Evolutionary conservation across 2,888 invertebrate genomes (phyloP).

Genomic region (Stomorhina lunata): DNA sequence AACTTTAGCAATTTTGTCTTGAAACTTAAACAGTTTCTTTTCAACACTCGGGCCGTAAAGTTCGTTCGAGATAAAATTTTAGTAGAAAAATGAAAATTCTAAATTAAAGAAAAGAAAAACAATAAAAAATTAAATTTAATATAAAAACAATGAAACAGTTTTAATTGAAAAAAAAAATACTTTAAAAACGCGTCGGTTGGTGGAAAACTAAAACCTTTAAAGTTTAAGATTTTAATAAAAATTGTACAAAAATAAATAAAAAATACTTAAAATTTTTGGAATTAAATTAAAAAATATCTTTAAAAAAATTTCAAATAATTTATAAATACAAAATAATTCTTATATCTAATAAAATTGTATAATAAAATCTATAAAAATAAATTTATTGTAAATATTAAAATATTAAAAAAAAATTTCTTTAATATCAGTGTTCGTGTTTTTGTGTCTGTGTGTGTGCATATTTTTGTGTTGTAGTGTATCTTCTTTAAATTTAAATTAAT

Average conservation of each 20-base stretch:
- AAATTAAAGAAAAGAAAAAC: conserved; percentile 10
- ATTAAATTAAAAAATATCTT: neutral
- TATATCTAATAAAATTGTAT: neutral
- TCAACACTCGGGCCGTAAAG: conserved; percentile 71
- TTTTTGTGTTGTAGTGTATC: neutral
- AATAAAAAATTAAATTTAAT: conserved; percentile 19
- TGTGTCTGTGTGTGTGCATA: too few species aligned
- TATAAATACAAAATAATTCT: neutral
- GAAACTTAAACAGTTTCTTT: conserved; percentile 72
- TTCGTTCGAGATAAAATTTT: conserved; percentile 42
- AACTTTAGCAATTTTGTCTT: conserved; percentile 35
- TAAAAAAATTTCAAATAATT: neutral
- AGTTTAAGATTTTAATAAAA: conserved; percentile 24
- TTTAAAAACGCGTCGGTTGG: conserved; percentile 25
- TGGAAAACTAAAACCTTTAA: neutral
- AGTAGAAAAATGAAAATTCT: neutral
- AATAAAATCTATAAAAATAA: neutral
- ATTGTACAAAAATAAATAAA: neutral
- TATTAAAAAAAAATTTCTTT: neutral
- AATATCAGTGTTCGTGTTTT: neutral
- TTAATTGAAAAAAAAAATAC: neutral
- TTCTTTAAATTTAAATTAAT: neutral
- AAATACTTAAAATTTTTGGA: conserved; percentile 6
- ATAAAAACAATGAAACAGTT: conserved; percentile 7
- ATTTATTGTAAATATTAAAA: neutral